phyloP scores from a whole-genome alignment of 92 coral and sea anemone species.

The Anthopleura xanthogrammica region DNA sequence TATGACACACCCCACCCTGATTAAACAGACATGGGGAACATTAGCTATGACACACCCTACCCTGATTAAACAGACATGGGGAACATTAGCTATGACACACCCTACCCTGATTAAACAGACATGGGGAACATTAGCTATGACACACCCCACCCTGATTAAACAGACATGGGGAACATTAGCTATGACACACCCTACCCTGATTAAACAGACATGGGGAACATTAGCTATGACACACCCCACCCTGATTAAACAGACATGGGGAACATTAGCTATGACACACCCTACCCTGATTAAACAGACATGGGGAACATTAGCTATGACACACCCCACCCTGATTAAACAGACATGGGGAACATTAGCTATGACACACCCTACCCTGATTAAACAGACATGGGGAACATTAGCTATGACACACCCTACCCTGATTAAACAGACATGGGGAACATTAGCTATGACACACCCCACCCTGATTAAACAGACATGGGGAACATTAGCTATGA shows the following conservation, averaged over 20 bases:
- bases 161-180: neutral
- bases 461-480: neutral
- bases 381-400: neutral
- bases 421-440: neutral
- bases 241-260: neutral
- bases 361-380: neutral
- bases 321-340: neutral
- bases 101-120: neutral
- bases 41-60: neutral
- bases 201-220: neutral
- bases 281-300: neutral
- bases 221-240: neutral
- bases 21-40: neutral
- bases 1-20: neutral
- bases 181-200: neutral
- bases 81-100: neutral
- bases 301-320: neutral
- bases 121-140: neutral
- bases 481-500: neutral
- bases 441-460: neutral
- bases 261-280: neutral
- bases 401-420: too few species aligned
- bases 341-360: neutral
- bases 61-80: neutral
- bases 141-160: neutral